Base-by-base conservation (phyloP, 1,140 invertebrate species). In the Procambarus virginalis region DNA sequence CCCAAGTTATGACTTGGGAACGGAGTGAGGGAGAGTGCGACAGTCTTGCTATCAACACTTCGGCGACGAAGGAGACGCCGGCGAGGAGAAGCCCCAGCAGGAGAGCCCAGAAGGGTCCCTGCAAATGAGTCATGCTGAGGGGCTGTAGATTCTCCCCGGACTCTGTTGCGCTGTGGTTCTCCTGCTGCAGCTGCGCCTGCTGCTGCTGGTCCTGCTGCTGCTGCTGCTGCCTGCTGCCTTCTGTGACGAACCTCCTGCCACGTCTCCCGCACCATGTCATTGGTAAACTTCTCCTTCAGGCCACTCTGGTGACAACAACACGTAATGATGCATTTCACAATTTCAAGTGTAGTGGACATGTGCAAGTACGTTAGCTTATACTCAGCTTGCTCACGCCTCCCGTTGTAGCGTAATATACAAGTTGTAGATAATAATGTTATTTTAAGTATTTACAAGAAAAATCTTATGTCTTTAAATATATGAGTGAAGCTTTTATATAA, bases 261-360 rank as follows among this genome's bases (percentile, higher is more conserved):
- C 2, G 84, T 51, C 34, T 78, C 75, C 2, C 84, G 51, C 75
- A 78, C 2, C 84, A 86, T 86, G 51, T 86, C 75, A 22, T 58
- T 75, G 2, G 84, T 78, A 73, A 77, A 86, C 34, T 86, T 86
- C 75, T 86, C 51, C 84, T 86, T 86, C 4, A 86, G 84, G 9
- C 84, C 84, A 49, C 84, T 86, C 84, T 86, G 22, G 6, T 5
- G 2, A 55, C 3, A 55, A 60, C 8, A 73, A 34, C 1, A 73
- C 0, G 34, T 55, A 9, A 55, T 55, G 12, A 55, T 9, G 12
- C 12, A 55, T 9, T 55, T 55, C 10, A 10, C 10, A 9, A 55
- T 55, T 55, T 5, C 2, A 55, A 55, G 8, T 9, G 51, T 55
- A 55, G 51, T 55, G 51, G 8, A 55, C 51, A 8, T 9, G 51